Evolutionary conservation across 2,113 vertebrate species (phyloP).

Genomic region (Danio rerio): DNA sequence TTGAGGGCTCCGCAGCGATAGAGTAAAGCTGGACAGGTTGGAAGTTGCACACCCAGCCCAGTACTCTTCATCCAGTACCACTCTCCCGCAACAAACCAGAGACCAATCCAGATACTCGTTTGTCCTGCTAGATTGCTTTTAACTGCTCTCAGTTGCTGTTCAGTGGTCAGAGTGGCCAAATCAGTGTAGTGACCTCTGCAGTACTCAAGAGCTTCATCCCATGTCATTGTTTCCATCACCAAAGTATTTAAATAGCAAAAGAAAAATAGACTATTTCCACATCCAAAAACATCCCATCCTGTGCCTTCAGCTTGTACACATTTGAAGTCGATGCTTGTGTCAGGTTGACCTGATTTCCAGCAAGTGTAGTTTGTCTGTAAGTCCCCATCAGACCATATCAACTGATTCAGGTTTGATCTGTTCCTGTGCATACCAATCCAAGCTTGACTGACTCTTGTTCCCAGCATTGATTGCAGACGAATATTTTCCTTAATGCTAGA

Average conservation of each 20-base stretch:
- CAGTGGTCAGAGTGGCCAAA: slow-evolving; percentile 25
- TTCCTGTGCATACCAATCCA: slow-evolving; percentile 46
- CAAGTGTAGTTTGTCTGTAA: background rate
- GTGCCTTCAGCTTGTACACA: background rate
- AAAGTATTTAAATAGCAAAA: slow-evolving; percentile 38
- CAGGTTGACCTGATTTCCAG: background rate
- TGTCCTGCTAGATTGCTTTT: background rate
- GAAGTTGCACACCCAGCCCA: background rate
- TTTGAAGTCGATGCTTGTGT: fast-evolving
- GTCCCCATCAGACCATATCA: slow-evolving; percentile 50
- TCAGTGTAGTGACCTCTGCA: slow-evolving; percentile 40
- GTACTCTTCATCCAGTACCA: slow-evolving; percentile 42
- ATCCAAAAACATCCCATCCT: background rate
- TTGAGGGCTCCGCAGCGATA: slow-evolving; percentile 59
- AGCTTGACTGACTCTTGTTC: background rate
- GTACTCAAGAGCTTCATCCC: slow-evolving; percentile 41
- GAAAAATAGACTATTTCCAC: fast-evolving
- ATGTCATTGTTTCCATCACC: slow-evolving; percentile 47
- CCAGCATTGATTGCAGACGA: background rate
- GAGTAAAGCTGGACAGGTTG: slow-evolving; percentile 48
- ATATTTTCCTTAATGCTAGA: background rate
- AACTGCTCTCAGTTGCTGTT: background rate
- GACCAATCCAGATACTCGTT: slow-evolving; percentile 45
- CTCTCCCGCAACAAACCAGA: slow-evolving; percentile 37
- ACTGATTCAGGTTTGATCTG: fast-evolving